phyloP scores from a whole-genome alignment of 2,797 vertebrate species.

The Pelochelys cantorii region DNA sequence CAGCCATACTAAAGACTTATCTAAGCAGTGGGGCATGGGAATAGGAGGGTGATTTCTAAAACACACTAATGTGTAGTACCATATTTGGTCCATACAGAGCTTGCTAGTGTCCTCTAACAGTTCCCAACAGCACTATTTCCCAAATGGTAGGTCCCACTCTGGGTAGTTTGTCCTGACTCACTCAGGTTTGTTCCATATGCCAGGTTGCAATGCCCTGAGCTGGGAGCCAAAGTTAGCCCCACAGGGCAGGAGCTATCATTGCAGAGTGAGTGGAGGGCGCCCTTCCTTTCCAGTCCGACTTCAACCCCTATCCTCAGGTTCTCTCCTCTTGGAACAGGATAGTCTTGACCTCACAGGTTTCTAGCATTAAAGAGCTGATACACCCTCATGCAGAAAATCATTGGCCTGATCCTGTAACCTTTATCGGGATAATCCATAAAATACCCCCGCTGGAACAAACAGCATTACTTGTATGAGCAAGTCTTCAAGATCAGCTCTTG shows the following conservation, averaged over 20 bases:
- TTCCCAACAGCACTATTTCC: neutral
- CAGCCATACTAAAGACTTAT: neutral
- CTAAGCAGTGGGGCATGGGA: neutral
- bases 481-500: neutral
- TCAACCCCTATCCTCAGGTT: neutral
- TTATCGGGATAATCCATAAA: neutral
- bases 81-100: neutral
- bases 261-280: neutral
- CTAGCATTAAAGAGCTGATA: neutral
- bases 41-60: neutral
- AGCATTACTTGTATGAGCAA: neutral
- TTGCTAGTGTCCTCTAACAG: neutral
- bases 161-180: neutral
- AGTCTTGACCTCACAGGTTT: neutral
- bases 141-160: neutral
- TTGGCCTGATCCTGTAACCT: neutral
- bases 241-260: neutral
- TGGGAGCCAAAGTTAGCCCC: neutral
- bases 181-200: neutral
- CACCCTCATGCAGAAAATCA: neutral
- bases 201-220: neutral
- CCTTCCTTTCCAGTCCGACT: neutral
- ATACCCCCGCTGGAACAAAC: accelerated
- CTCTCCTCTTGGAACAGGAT: neutral
- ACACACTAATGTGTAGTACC: neutral